A percentile compares a stretch with the other conserved stretches of the same genome.
phyloP scores from a whole-genome alignment of 2,113 vertebrate genomes.

The Pristiophorus japonicus region DNA sequence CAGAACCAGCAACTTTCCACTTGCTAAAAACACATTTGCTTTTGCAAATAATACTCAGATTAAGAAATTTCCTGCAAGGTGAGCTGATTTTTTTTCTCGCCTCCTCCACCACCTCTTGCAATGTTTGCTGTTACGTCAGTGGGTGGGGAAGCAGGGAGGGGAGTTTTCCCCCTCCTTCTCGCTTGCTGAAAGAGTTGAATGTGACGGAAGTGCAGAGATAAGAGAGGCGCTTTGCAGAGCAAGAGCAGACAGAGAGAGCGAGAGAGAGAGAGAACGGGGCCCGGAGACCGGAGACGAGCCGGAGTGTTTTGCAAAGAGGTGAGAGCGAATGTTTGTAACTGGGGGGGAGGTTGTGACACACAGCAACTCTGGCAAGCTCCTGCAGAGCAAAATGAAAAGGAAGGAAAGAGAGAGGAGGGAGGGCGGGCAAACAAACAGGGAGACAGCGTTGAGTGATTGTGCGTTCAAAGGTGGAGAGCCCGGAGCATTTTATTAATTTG shows the following conservation, averaged over 20 bases:
- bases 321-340: background rate
- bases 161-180: background rate
- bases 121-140: background rate
- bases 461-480: background rate
- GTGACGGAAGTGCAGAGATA: slow-evolving; percentile 21
- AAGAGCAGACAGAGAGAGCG: too few relatives aligned
- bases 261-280: too few relatives aligned
- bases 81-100: too few relatives aligned
- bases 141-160: slow-evolving; percentile 16
- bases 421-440: background rate
- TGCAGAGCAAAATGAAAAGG: background rate
- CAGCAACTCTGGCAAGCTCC: background rate
- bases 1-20: background rate
- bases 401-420: background rate
- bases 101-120: background rate
- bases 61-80: background rate
- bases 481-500: background rate
- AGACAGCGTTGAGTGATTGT: background rate
- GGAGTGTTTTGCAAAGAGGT: background rate
- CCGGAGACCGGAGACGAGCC: too few relatives aligned
- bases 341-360: background rate
- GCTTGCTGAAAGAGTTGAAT: background rate
- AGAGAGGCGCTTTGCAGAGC: background rate
- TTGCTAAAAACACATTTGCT: background rate
- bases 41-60: background rate